These are phyloP conservation scores for Polia nebulosa DNA, from an alignment of 2,888 invertebrate genomes.

Conservation along the genomic window DNA sequence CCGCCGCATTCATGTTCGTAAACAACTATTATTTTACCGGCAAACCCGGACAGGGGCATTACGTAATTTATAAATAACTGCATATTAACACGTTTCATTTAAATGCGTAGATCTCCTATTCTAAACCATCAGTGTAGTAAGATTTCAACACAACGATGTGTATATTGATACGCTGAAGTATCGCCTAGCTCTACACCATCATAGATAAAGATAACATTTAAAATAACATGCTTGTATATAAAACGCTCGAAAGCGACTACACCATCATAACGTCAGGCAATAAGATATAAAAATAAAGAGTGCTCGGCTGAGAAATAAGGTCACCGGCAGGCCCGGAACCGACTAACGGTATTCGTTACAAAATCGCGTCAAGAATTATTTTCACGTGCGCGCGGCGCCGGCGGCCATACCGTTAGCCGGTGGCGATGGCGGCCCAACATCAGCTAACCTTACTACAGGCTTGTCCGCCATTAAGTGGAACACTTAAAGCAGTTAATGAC, in stretches of 20 bases:
- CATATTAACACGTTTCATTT: conserved; percentile 43
- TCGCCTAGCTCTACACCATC: conserved; percentile 10
- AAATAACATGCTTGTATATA: conserved; percentile 68
- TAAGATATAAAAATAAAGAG: conserved; percentile 89
- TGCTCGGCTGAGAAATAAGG: conserved; percentile 87
- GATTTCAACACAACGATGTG: conserved; percentile 21
- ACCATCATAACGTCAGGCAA: conserved; percentile 79
- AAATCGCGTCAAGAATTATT: conserved; percentile 91
- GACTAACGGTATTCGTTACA: conserved; percentile 90
- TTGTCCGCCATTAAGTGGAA: conserved; percentile 79
- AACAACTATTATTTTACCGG: conserved; percentile 74
- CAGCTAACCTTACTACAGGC: conserved; percentile 77
- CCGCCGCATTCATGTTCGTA: conserved; percentile 68
- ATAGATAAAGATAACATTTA: conserved; percentile 52
- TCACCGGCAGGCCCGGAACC: conserved; percentile 89
- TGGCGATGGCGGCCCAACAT: conserved; percentile 77
- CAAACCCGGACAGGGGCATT: conserved; percentile 66
- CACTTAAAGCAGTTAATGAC: conserved; percentile 69
- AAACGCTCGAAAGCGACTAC: conserved; percentile 68
- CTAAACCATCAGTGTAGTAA: conserved; percentile 15
- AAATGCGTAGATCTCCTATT: conserved; percentile 24
- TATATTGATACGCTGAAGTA: conserved; percentile 22
- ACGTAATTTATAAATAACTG: conserved; percentile 66
- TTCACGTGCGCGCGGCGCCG: conserved; percentile 88
- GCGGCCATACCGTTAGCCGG: conserved; percentile 83